Evolutionary conservation across 2,113 vertebrate genomes (phyloP).

Genomic region (Megaceryle torquata): DNA sequence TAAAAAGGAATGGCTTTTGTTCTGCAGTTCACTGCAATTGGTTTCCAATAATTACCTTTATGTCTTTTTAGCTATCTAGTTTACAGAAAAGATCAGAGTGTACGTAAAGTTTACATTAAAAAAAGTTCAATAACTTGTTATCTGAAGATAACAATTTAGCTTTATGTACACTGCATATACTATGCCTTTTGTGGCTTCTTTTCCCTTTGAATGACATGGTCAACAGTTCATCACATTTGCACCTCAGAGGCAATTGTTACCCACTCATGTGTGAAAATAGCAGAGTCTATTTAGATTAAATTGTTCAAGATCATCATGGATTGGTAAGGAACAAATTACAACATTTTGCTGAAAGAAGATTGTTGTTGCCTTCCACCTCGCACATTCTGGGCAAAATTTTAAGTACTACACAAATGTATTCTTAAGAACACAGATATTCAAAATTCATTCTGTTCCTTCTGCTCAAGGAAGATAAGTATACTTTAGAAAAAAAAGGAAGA

Average conservation of each 20-base stretch:
- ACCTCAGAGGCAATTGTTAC: conserved; percentile 69
- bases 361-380: background rate
- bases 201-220: conserved; percentile 61
- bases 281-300: conserved; percentile 69
- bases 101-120: conserved; percentile 54
- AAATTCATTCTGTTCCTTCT: background rate
- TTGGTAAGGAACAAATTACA: conserved; percentile 63
- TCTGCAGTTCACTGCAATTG: conserved; percentile 54
- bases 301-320: conserved; percentile 55
- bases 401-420: background rate
- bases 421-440: background rate
- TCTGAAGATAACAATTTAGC: conserved; percentile 56
- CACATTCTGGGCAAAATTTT: conserved; percentile 18
- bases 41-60: conserved; percentile 64
- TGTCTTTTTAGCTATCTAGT: conserved; percentile 28
- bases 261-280: conserved; percentile 70
- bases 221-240: conserved; percentile 71
- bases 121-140: conserved; percentile 58
- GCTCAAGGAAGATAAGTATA: background rate
- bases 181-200: conserved; percentile 45
- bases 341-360: conserved; percentile 57
- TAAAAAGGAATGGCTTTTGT: conserved; percentile 70
- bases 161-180: conserved; percentile 37
- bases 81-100: conserved; percentile 52
- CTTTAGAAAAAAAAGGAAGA: background rate